Evolutionary conservation across 2,113 vertebrate species (phyloP), one percentile per base, ranked within the genome.

Genomic region (Spizaetus ornatus): DNA sequence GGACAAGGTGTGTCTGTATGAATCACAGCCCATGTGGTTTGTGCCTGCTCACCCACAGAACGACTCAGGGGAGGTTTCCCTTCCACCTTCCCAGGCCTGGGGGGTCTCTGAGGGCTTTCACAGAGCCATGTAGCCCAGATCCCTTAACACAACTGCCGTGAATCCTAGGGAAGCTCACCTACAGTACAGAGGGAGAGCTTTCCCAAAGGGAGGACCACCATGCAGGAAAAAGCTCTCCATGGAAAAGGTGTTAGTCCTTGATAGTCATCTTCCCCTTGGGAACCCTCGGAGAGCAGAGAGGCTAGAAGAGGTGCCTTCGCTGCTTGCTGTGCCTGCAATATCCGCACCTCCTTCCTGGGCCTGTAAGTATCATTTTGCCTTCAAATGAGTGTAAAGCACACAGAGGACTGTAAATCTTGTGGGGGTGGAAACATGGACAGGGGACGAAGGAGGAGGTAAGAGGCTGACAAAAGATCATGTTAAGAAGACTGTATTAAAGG

Each of bases 81-180:
- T 90, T 42, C 61, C 15, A n/a, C 17, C 7, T 58, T 50, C 22
- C 47, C 42, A 56, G 14, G 55, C 40, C 31, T n/a, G 5, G 13
- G 50, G 9, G 4, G 3, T 36, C 27, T 31, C 45, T n/a, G 23
- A 19, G n/a, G 13, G 2, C 23, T 63, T 58, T 66, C 52, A 38
- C 10, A 32, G 52, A 80, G 16, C 27, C 2, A 0, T 4, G 16
- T 38, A 86, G 36, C 23, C 40, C 47, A 53, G 11, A 27, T n/a
- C 7, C 23, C 25, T 70, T 43, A 56, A 40, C 10, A 20, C 9
- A 29, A 7, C 10, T 3, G 1, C 58, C 3, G 0, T 5, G 3
- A 42, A 23, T 56, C 43, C 29, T 56, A 7, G 36, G 29, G 52
- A 80, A 63, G 8, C 14, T 66, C 14, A 22, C 34, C 16, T 52